Base-by-base conservation (phyloP, 2,113 vertebrate species). In the Neolamprologus brichardi region DNA sequence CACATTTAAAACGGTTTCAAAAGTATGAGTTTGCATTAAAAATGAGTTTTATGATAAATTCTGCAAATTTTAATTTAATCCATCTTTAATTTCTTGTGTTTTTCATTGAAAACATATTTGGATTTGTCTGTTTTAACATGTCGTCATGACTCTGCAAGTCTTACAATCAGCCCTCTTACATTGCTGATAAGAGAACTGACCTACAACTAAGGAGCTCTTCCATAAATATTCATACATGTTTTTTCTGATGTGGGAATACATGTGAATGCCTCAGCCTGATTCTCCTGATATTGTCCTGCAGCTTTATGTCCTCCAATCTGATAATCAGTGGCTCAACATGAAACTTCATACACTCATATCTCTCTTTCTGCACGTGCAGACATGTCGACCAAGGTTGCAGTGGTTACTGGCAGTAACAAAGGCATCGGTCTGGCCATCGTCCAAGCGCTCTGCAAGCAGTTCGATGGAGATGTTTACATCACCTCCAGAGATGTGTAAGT, bases 351-450 rank as follows among this genome's bases (percentile, higher is more conserved):
- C 58, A 62, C 30, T 34, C 14, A 17, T 9, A 5, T 62, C 15
- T 7, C 34, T 81, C 56, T 84, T 7, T 58, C 54, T 28, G 10
- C 4, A n/a, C 11, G 5, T 3, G 8, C 87, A 95, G 92, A 41
- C 53, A 95, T 95, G 93, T 78, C 87, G 3, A 64, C 90, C 34
- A 97, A 79, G 9, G 98, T 99, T 83, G 98, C 97, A 2, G 91
- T 99, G 83, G 97, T 99, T 72, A 99, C 98, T 0, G 98, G 98
- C 0, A 91, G 96, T 12, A 99, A 99, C 94, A 99, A 98, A 92
- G 98, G 98, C 6, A 97, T 99, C 0, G 98, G 98, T 1, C 88
- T 98, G 1, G 97, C 97, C 34, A 94, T 98, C 12, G 96, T 97
- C 32, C 88, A 88, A 28, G 95, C 96, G 2, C 92, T 99, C 18